These are phyloP conservation scores for Amazona vittata DNA, from an alignment of 2,113 vertebrate genomes.

Conservation along the genomic window DNA sequence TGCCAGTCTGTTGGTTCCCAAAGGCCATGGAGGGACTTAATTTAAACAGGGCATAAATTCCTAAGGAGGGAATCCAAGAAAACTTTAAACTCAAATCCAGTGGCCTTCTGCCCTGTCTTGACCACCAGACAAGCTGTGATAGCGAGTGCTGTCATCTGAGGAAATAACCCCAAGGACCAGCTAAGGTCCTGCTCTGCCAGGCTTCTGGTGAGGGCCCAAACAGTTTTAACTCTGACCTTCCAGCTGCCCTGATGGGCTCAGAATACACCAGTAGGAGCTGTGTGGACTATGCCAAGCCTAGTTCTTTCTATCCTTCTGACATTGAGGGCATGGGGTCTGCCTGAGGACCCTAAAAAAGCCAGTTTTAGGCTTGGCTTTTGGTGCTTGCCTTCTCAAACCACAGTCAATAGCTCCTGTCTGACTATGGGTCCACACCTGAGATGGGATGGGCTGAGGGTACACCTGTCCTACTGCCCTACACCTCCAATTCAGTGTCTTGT, in stretches of 20 bases:
- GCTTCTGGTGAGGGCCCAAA: background rate
- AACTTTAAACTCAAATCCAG: background rate
- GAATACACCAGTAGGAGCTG: background rate
- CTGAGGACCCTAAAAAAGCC: background rate
- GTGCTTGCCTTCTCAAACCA: background rate
- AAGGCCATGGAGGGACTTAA: background rate
- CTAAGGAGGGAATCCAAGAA: background rate
- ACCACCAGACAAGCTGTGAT: background rate
- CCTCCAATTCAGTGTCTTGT: fast-evolving
- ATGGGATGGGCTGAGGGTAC: background rate
- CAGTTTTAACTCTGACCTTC: background rate
- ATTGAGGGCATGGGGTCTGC: background rate
- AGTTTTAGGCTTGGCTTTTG: background rate
- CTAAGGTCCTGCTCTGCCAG: background rate
- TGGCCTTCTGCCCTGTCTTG: background rate
- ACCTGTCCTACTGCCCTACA: fast-evolving
- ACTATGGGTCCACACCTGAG: background rate
- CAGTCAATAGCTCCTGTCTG: background rate
- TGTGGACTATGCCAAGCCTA: background rate
- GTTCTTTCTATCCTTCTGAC: background rate
- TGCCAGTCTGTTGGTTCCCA: background rate
- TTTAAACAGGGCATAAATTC: background rate
- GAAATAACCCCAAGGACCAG: background rate
- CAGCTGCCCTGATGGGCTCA: background rate
- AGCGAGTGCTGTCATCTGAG: background rate